Base-by-base conservation (phyloP, 2,888 invertebrate species). In the Cephus rjabovi region DNA sequence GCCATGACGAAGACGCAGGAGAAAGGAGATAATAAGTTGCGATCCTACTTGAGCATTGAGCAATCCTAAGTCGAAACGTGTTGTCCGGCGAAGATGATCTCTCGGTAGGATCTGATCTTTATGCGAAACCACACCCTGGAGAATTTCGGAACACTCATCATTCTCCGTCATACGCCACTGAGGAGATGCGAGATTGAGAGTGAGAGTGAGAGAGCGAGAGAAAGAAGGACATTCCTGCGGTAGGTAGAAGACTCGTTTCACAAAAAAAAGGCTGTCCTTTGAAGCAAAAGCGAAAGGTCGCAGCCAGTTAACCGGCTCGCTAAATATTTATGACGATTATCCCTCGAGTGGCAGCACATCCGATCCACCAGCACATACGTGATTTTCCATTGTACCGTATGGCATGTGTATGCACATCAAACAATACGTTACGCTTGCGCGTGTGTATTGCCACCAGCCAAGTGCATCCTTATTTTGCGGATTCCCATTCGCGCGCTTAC, bases 311-410 rank as follows among this genome's bases (percentile, higher is more conserved):
- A 70, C 30, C 70, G 30, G n/a, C 31, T 70, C 31, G 70, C 70
- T 70, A 78, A 69, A 78, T 77, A 77, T 77, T 77, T 77, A 77
- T 77, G 77, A 75, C 69, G 70, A 31, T 30, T 31, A 30, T 30
- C 30, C 31, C 70, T 33, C 30, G 70, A 30, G 70, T 70, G 31
- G 30, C 70, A 30, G 70, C 31, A n/a, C 70, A n/a, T 70, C 12
- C 37, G 37, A 37, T 15, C 37, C 15, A 40, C 4, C 40, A 1
- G 40, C 4, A 15, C 15, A 40, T 6, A 4, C 15, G 40, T 40
- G 4, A 15, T 40, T 15, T 15, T 15, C 4, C 40, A 40, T 15
- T 40, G 15, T 40, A 15, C 40, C 40, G 4, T 15, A 40, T 4
- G 40, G 30, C n/a, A 70, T 69, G 15, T 15, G n/a, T n/a, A 4